These are phyloP conservation scores for Drosophila santomea DNA, from an alignment of 1,140 invertebrate genomes.

Conservation along the genomic window DNA sequence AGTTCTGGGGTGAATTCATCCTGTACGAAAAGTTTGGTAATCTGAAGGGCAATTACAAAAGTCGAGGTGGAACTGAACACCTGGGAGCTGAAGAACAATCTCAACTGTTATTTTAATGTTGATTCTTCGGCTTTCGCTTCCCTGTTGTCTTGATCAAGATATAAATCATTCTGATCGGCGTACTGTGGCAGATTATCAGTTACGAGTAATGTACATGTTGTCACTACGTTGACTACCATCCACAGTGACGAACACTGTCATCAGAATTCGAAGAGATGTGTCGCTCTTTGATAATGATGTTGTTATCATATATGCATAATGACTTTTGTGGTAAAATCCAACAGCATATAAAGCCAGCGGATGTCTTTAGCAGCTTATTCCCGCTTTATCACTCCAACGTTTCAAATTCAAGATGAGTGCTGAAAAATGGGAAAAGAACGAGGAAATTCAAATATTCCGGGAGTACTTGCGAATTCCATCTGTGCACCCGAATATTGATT, in stretches of 20 bases:
- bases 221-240: too few relatives aligned
- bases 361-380: not conserved
- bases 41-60: too few relatives aligned
- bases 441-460: constrained; percentile 91
- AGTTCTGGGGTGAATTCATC: too few relatives aligned
- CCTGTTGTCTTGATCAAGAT: too few relatives aligned
- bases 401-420: constrained; percentile 42
- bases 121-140: too few relatives aligned
- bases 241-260: not conserved
- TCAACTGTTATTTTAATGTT: too few relatives aligned
- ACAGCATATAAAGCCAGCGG: not conserved
- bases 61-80: too few relatives aligned
- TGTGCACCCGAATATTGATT: constrained; percentile 93
- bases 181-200: too few relatives aligned
- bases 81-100: too few relatives aligned
- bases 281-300: not conserved
- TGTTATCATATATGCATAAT: not conserved
- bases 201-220: too few relatives aligned
- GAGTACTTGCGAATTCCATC: constrained; percentile 93
- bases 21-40: too few relatives aligned
- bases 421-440: constrained; percentile 85
- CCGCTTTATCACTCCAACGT: not conserved
- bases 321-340: not conserved
- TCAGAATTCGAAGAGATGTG: not conserved
- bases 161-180: too few relatives aligned